phyloP scores from a whole-genome alignment of 1,140 invertebrate species.

The Hylyphantes graminicola region DNA sequence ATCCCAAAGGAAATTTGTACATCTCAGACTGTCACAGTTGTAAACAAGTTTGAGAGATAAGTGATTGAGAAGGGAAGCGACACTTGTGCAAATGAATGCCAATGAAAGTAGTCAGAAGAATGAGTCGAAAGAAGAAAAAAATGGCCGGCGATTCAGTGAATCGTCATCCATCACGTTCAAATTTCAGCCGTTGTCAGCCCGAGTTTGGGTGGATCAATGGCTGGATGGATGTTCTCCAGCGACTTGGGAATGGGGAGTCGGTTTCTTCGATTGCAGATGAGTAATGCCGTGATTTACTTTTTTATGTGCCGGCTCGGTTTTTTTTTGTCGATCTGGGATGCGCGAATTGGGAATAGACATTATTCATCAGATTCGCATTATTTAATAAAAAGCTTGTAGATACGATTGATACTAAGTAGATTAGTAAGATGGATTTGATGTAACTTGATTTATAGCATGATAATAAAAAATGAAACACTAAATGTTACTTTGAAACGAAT shows the following conservation, averaged over 20 bases:
- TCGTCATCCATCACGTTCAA: conserved; percentile 50
- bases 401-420: too few species aligned
- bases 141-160: conserved; percentile 24
- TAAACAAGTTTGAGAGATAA: neutral
- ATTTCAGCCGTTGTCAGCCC: conserved; percentile 35
- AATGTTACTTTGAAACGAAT: too few species aligned
- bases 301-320: too few species aligned
- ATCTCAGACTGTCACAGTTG: too few species aligned
- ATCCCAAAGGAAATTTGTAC: too few species aligned
- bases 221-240: neutral
- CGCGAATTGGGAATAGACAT: too few species aligned
- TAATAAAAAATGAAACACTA: too few species aligned
- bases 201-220: conserved; percentile 6
- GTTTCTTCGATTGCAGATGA: conserved; percentile 38
- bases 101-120: neutral
- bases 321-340: too few species aligned
- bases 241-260: conserved; percentile 2
- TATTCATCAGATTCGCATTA: too few species aligned
- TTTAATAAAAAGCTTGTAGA: too few species aligned
- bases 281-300: conserved; percentile 13
- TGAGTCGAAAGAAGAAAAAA: neutral
- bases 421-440: too few species aligned
- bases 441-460: too few species aligned
- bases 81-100: conserved; percentile 53
- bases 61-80: conserved; percentile 42